Base-by-base conservation (phyloP, 1,140 invertebrate species). In the Cotesia typhae region DNA sequence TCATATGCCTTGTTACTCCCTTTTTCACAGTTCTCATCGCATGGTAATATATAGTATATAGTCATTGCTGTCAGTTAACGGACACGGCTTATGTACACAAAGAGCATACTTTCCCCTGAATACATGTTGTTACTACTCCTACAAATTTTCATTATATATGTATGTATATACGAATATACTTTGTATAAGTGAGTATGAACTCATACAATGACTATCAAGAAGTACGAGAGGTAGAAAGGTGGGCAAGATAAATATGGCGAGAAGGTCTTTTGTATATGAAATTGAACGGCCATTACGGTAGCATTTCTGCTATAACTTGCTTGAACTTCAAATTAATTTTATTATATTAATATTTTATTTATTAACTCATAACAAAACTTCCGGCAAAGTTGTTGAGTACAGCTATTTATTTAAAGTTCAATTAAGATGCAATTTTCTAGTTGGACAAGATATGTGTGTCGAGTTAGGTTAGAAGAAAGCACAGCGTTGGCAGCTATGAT, bases 61-160 rank as follows among this genome's bases (percentile, higher is more conserved):
- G 81, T 78, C 81, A 77, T 74, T 73, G 75, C 74, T 76, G 72
- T 70, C 71, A 75, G 73, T 73, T 74, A 61, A 70, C 37, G 66
- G 67, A 64, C 65, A 41, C 53, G 70, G 64, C 67, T 65, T 64
- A 28, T 69, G 53, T 28, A 66, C 67, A 70, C 41, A 63, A 47
- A 63, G 41, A 63, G 9, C 55, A 17, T 69, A 52, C 63, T 51
- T 69, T 68, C 38, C 47, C 59, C 36, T n/a, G 10, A 37, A 63
- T 38, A 63, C 36, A 36, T n/a, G 36, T 35, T 36, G 4, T 37
- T 38, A 37, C 37, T 65, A 65, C 70, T 51, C 70, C 51, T 64
- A 64, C n/a, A 55, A 12, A 59, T 28, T 28, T 28, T 28, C 67
- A 59, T 37, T 47, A 52, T 51, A 47, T 63, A 71, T 63, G 14